These are phyloP conservation scores for Pterobdella sp. DNA, from an alignment of 2,888 invertebrate species.

Conservation along the genomic window DNA sequence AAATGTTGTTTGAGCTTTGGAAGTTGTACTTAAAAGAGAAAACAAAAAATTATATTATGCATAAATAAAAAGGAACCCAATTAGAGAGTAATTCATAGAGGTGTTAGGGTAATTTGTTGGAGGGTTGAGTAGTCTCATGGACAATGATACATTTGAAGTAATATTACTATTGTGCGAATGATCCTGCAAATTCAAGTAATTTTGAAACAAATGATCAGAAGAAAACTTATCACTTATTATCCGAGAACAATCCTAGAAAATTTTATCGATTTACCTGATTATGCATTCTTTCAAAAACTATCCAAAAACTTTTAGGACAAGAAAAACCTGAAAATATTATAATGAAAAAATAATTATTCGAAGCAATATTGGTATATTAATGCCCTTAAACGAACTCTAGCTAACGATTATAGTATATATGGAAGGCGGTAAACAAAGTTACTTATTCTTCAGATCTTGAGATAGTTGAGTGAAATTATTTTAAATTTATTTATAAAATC, in stretches of 20 bases:
- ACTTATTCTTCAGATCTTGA: background rate
- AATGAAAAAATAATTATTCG: background rate
- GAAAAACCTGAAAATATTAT: conserved; percentile 18
- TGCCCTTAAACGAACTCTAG: background rate
- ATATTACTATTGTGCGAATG: conserved; percentile 6
- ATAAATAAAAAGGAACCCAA: background rate
- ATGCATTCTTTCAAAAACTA: conserved; percentile 9
- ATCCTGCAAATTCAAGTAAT: conserved; percentile 1
- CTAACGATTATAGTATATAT: conserved; percentile 9
- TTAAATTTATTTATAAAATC: background rate
- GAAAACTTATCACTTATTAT: background rate
- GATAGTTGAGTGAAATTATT: background rate
- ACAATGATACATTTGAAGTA: background rate
- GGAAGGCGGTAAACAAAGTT: conserved; percentile 1
- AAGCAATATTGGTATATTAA: background rate
- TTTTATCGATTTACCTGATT: conserved; percentile 15
- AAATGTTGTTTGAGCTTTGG: too few species aligned
- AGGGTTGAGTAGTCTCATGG: conserved; percentile 11
- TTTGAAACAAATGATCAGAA: background rate
- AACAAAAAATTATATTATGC: background rate
- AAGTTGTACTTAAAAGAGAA: too few species aligned
- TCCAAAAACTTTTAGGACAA: conserved; percentile 1
- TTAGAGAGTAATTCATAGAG: conserved; percentile 6
- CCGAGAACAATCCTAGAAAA: background rate
- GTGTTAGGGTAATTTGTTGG: conserved; percentile 12